phyloP scores from a whole-genome alignment of 35 echinoderm and acorn worm species.

The Eucidaris tribuloides region DNA sequence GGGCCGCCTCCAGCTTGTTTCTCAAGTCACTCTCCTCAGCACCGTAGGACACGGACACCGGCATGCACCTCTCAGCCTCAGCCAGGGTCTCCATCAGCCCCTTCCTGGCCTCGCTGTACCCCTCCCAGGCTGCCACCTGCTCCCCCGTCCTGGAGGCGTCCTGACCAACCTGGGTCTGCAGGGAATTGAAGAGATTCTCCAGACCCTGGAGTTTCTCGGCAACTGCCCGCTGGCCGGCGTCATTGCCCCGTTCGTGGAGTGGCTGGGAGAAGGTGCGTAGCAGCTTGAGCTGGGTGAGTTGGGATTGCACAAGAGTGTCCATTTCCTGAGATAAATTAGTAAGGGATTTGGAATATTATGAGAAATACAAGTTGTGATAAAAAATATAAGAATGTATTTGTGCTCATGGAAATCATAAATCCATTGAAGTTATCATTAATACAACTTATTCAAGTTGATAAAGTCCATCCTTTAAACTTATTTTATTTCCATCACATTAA shows the following conservation, averaged over 20 bases:
- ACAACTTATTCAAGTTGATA: no score
- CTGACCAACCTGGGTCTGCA: neutral
- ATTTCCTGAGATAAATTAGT: slow-evolving; percentile 46
- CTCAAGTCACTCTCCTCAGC: slow-evolving; percentile 25
- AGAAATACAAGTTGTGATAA: no score
- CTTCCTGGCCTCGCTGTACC: slow-evolving; percentile 43
- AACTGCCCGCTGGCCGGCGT: slow-evolving; percentile 45
- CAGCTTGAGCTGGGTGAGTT: slow-evolving; percentile 26
- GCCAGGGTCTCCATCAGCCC: slow-evolving; percentile 40
- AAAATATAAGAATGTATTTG: no score
- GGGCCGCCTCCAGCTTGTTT: slow-evolving; percentile 26
- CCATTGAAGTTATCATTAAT: no score
- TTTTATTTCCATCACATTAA: no score
- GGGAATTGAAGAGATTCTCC: slow-evolving; percentile 13
- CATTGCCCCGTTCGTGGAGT: slow-evolving; percentile 41
- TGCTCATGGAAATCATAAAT: no score
- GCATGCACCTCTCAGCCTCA: slow-evolving; percentile 34
- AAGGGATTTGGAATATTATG: no score
- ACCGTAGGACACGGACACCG: slow-evolving; percentile 30
- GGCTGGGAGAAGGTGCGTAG: slow-evolving; percentile 32
- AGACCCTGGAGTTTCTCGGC: slow-evolving; percentile 24
- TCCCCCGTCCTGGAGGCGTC: slow-evolving; percentile 14
- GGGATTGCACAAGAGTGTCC: slow-evolving; percentile 22
- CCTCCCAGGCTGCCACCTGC: slow-evolving; percentile 34
- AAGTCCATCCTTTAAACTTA: no score